phyloP scores from a whole-genome alignment of 1,140 invertebrate genomes.

The Manduca sexta region DNA sequence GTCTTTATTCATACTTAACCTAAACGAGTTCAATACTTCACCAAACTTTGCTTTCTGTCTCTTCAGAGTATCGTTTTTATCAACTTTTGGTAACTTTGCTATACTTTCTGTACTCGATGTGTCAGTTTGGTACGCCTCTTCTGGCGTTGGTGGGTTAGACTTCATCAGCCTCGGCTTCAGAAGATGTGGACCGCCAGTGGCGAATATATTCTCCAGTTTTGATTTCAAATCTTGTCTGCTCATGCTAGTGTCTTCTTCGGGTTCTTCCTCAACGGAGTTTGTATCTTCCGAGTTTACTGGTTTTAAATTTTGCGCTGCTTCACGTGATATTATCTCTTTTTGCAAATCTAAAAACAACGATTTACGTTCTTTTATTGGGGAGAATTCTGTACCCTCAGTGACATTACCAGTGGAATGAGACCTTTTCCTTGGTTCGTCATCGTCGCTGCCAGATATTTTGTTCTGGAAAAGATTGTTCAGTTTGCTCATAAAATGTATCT shows the following conservation, averaged over 20 bases:
- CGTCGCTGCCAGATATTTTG: constrained; percentile 39
- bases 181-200: constrained; percentile 45
- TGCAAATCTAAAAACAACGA: constrained; percentile 45
- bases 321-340: constrained; percentile 42
- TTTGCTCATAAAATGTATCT: constrained; percentile 59
- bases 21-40: constrained; percentile 57
- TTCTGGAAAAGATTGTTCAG: constrained; percentile 54
- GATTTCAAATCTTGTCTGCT: constrained; percentile 54
- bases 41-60: constrained; percentile 56
- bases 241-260: constrained; percentile 39
- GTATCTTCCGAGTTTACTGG: constrained; percentile 28
- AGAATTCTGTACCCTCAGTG: constrained; percentile 33
- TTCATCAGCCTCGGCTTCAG: constrained; percentile 47
- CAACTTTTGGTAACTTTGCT: constrained; percentile 43
- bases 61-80: constrained; percentile 59
- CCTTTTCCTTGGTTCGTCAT: constrained; percentile 40
- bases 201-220: constrained; percentile 56
- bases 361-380: constrained; percentile 26
- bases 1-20: constrained; percentile 50
- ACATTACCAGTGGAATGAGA: constrained; percentile 52
- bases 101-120: constrained; percentile 50
- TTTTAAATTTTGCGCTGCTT: constrained; percentile 32
- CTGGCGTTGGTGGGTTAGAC: constrained; percentile 55
- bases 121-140: constrained; percentile 50
- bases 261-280: constrained; percentile 23